Evolutionary conservation across 2,888 invertebrate genomes (phyloP).

Genomic region (Siphonodentalium dalli): DNA sequence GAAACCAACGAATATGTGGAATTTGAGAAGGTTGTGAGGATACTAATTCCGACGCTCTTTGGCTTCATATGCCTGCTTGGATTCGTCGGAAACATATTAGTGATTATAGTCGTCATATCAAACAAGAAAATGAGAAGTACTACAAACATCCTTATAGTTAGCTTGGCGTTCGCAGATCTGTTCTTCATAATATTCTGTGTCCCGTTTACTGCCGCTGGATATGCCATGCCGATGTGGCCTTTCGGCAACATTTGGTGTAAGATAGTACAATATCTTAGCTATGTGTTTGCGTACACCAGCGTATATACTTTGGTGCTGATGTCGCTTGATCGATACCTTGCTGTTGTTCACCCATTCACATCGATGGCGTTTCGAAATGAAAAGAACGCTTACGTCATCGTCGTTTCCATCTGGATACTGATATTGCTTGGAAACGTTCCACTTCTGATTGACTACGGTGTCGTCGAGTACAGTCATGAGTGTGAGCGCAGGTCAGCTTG

Average conservation of each 20-base stretch:
- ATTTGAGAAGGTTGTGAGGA: slow-evolving; percentile 42
- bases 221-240: slow-evolving; percentile 86
- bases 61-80: slow-evolving; percentile 86
- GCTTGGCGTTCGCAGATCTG: slow-evolving; percentile 87
- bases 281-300: slow-evolving; percentile 90
- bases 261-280: slow-evolving; percentile 88
- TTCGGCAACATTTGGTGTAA: slow-evolving; percentile 91
- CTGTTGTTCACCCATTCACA: slow-evolving; percentile 90
- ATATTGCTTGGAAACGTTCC: slow-evolving; percentile 68
- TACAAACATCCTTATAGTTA: slow-evolving; percentile 89
- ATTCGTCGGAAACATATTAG: slow-evolving; percentile 86
- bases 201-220: slow-evolving; percentile 91
- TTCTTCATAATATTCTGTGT: slow-evolving; percentile 92
- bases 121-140: slow-evolving; percentile 93
- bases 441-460: slow-evolving; percentile 48
- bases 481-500: slow-evolving; percentile 50
- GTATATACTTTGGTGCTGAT: slow-evolving; percentile 93
- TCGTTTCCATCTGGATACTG: slow-evolving; percentile 80
- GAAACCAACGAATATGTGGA: slow-evolving; percentile 1
- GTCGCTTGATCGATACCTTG: slow-evolving; percentile 89
- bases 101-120: slow-evolving; percentile 85
- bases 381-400: slow-evolving; percentile 80
- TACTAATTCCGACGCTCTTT: slow-evolving; percentile 73
- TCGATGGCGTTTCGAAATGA: slow-evolving; percentile 86
- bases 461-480: slow-evolving; percentile 62